Conservation (phyloP, 2,113 vertebrate species). For the Oncorhynchus nerka region DNA sequence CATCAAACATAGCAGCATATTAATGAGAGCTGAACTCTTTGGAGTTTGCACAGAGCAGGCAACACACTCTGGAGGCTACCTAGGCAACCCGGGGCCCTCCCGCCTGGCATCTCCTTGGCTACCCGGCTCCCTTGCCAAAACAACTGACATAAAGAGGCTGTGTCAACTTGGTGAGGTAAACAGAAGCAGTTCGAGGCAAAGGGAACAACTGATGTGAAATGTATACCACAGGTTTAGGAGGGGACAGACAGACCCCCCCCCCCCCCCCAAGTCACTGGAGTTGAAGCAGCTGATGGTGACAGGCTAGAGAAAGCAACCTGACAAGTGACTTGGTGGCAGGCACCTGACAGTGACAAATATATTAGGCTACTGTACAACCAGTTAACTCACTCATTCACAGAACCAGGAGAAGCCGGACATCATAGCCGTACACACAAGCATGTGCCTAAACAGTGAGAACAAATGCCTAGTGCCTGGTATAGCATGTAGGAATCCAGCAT, state of each 20-base stretch:
- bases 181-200: not conserved
- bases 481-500: too few relatives aligned
- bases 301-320: too few relatives aligned
- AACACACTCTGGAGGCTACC: not conserved
- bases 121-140: constrained; percentile 6
- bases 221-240: not conserved
- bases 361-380: too few relatives aligned
- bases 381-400: too few relatives aligned
- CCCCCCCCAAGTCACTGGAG: too few relatives aligned
- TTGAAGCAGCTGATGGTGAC: too few relatives aligned
- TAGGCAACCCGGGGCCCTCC: constrained; percentile 30
- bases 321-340: too few relatives aligned
- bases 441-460: too few relatives aligned
- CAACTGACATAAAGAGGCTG: constrained; percentile 10
- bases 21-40: constrained; percentile 9
- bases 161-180: constrained; percentile 10
- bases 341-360: too few relatives aligned
- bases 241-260: not conserved
- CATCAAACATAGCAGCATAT: constrained; percentile 18
- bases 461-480: too few relatives aligned
- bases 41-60: constrained; percentile 4
- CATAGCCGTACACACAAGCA: too few relatives aligned
- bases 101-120: constrained; percentile 15
- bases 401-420: too few relatives aligned
- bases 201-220: not conserved